Conservation (phyloP, 2,888 invertebrate genomes). For the Tridacna crocea region DNA sequence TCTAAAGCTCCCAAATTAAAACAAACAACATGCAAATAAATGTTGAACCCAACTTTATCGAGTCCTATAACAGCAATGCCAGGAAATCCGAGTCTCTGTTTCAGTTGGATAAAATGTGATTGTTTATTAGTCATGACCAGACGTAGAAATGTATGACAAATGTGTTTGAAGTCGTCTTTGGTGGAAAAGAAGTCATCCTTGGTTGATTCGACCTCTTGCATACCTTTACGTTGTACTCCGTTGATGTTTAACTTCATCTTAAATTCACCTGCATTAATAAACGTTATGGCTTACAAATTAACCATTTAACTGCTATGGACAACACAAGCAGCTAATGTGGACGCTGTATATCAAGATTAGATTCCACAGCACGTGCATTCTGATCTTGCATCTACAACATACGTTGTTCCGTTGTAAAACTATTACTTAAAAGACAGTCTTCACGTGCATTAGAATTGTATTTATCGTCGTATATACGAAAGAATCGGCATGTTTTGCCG, state of each 20-base stretch:
- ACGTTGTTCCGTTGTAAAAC: neutral
- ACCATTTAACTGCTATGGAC: neutral
- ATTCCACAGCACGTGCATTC: no score
- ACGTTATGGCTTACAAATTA: neutral
- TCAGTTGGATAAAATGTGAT: conserved; percentile 62
- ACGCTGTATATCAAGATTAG: neutral
- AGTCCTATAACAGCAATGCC: conserved; percentile 56
- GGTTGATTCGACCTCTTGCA: conserved; percentile 49
- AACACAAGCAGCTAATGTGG: neutral
- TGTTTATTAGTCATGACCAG: conserved; percentile 59
- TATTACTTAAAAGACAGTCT: no score
- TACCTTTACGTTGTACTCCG: conserved; percentile 48
- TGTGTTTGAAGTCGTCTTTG: conserved; percentile 62
- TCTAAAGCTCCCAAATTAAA: conserved; percentile 66
- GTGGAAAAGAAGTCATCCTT: conserved; percentile 49
- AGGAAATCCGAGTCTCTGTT: conserved; percentile 40
- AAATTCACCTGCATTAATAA: conserved; percentile 60
- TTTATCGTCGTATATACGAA: no score
- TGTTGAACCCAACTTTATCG: conserved; percentile 55
- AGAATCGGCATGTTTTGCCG: no score
- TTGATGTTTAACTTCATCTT: conserved; percentile 61
- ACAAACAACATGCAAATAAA: conserved; percentile 53
- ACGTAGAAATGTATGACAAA: conserved; percentile 62
- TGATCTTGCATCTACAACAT: neutral
- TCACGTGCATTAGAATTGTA: no score